Percentiles rank a stretch among this genome's conserved stretches.
phyloP scores from a whole-genome alignment of 2,888 invertebrate species.

The Syrista parreyssii region DNA sequence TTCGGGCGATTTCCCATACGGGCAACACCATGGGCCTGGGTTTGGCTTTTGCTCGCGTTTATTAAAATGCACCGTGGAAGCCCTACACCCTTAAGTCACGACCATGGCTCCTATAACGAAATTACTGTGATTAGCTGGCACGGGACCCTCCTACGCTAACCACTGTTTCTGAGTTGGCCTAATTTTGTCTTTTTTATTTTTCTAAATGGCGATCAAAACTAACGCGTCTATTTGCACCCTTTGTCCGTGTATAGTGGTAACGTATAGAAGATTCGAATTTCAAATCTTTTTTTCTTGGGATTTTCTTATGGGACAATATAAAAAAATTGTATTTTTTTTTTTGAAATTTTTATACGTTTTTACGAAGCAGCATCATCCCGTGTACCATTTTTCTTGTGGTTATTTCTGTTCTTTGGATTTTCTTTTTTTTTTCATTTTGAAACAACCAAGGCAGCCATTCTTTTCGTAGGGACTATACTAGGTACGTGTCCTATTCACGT shows the following conservation, averaged over 20 bases:
- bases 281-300: constrained; percentile 3
- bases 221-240: neutral
- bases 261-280: neutral
- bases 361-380: neutral
- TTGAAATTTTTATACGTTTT: constrained; percentile 2
- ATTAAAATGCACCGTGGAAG: constrained; percentile 47
- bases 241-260: neutral
- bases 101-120: constrained; percentile 42
- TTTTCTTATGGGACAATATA: constrained; percentile 6
- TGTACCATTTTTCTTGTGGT: neutral
- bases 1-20: constrained; percentile 58
- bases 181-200: constrained; percentile 33
- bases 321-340: constrained; percentile 4
- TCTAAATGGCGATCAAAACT: constrained; percentile 1
- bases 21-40: constrained; percentile 28
- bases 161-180: constrained; percentile 40
- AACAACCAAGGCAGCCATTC: neutral
- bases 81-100: constrained; percentile 25
- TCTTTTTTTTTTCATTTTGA: neutral
- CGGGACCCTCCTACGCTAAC: constrained; percentile 51
- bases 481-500: neutral
- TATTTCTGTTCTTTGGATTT: neutral
- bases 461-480: neutral
- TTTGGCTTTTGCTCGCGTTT: constrained; percentile 31
- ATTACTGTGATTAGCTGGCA: constrained; percentile 53